Base-by-base conservation (phyloP, 2,113 vertebrate species). In the Alosa alosa region DNA sequence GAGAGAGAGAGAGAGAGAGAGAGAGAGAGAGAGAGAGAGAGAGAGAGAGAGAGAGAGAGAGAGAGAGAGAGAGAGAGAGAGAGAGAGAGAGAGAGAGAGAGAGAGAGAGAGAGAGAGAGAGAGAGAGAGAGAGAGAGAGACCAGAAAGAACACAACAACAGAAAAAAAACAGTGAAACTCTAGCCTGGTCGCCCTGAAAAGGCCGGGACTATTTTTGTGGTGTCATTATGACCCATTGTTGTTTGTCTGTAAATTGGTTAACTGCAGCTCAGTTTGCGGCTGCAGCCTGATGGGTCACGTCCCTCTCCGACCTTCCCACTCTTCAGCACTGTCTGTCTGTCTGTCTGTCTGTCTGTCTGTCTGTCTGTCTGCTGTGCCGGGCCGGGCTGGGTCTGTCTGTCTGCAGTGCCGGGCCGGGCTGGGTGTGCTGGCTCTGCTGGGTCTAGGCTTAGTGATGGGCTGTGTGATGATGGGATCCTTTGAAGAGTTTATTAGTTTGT, bases 81-180 rank as follows among this genome's bases (percentile, higher is more conserved):
- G 9, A 75, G 57, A 25, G 64, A 68, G 64, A 31, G 64, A 25
- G 22, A 64, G 6, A 25, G 22, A 64, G 57, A 64, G 3, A 64
- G 6, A 64, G 57, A 22, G 22, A 64, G 57, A 64, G 57, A 64
- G 20, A n/a, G 57, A 64, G 57, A 64, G 2, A 72, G 25, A 72
- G 25, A 72, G 68, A 72, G 9, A 39, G 9, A 75, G 72, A 78
- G 31, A 36, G 68, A 39, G 64, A 36, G 36, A 78, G 1, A 41
- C 6, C 2, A 78, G 4, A 44, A 4, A 44, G 41, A 44, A 78
- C 31, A 36, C 52, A 84, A 64, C 60, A 84, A 41, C 52, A 46
- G 36, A 78, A 36, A 78, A 64, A 87, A 84, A 52, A 55, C 20
- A 49, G 55, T 86, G 72, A 84, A 86, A 86, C 86, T 47, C 72